Base-by-base conservation (phyloP, 2,888 invertebrate genomes). In the Protonemura montana region DNA sequence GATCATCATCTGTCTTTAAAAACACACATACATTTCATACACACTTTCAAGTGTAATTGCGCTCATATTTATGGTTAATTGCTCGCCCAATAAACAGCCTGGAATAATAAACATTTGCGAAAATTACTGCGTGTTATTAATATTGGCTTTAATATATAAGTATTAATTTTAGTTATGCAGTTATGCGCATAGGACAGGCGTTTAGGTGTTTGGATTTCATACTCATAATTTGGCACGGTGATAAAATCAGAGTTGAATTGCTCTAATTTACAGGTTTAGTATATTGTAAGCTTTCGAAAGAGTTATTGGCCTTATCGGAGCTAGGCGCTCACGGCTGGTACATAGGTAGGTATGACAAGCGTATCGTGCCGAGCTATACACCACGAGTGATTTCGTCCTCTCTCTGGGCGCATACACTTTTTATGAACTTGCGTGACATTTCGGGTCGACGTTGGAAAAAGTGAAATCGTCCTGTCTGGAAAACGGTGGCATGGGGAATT, bases 401-500 rank as follows among this genome's bases (percentile, higher is more conserved):
- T 41, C 5, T 41, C n/a, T n/a, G n/a, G n/a, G n/a, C n/a, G n/a
- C n/a, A n/a, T n/a, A 59, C 59, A 59, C 21, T 59, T 59, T 35
- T 35, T 35, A 35, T 35, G 35, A 6, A 35, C 3, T 35, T n/a
- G 5, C 35, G 3, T 59, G 59, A 21, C 59, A 21, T 10, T 13
- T 2, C 59, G 21, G 59, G 59, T 3, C 2, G 59, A 21, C 21
- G 13, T 59, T 21, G 59, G 13, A 59, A 59, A 59, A 59, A 59
- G 59, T 59, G 59, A 59, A 59, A 59, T 59, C 59, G 59, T 59
- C 21, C 59, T 59, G 13, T 10, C 59, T 21, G 59, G 59, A 13
- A 59, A 59, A 59, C 35, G 59, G 59, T 59, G 59, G 59, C 59
- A 59, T 59, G 59, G 59, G 59, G 21, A 59, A 59, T 59, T 59